Base-by-base conservation (phyloP, 2,888 invertebrate genomes). In the Autographa gamma region DNA sequence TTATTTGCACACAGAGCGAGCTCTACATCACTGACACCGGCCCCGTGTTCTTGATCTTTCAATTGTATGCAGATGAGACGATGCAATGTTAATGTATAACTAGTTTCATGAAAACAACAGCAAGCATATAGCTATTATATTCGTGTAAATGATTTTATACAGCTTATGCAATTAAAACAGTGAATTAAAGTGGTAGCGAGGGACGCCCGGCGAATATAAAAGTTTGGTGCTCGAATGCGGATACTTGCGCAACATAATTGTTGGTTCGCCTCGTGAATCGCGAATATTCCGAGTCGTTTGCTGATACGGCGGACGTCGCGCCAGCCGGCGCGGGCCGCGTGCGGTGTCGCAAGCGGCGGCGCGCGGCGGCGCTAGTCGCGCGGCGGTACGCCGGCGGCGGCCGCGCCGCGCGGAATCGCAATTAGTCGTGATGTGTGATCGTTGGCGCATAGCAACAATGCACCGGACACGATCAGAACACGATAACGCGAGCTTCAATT, bases 181-280 rank as follows among this genome's bases (percentile, higher is more conserved):
- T 83, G 85, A 89, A 88, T 87, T 81, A 82, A 79, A 80, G 80
- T 83, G 65, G 80, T 69, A 61, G 81, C 77, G 80, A 82, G 81
- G 79, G 76, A 81, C 85, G 86, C 84, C 83, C 75, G 81, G 81
- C 80, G 91, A 90, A 91, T 91, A 87, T 82, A 80, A 82, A 89
- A 85, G 80, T 86, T 84, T 81, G 70, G 76, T 80, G 71, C 74
- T 75, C 79, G 81, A 85, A 84, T 81, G 85, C 86, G 86, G 87
- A 86, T 85, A 86, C 85, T 91, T 92, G 89, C 90, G 91, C 88
- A 92, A 93, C 74, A 77, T 91, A 90, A 91, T 92, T 88, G 92
- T 85, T 79, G 82, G 87, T 73, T 87, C 88, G 90, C 86, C 74
- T 81, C 80, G 82, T 85, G 93, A 87, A 92, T 92, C 86, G 86